These are phyloP conservation scores for Malthinus seriepunctatus DNA, from an alignment of 2,888 invertebrate genomes.

Conservation along the genomic window DNA sequence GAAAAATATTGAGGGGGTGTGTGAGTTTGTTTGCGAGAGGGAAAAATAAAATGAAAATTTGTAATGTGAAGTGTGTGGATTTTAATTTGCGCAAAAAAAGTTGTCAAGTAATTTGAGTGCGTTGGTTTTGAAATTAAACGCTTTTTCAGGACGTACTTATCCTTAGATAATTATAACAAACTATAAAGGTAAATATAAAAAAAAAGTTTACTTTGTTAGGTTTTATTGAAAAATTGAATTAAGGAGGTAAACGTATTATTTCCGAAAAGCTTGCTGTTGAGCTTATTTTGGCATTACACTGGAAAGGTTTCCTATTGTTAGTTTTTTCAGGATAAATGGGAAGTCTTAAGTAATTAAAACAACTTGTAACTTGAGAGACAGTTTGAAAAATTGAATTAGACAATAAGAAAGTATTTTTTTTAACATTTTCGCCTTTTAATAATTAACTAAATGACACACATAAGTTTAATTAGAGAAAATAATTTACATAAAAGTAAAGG, in stretches of 20 bases:
- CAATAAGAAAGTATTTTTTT: too few relatives aligned
- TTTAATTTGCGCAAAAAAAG: too few relatives aligned
- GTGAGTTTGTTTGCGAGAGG: background rate
- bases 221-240: conserved; percentile 1
- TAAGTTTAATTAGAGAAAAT: conserved; percentile 6
- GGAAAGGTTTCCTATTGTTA: too few relatives aligned
- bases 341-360: too few relatives aligned
- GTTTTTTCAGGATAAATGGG: too few relatives aligned
- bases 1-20: background rate
- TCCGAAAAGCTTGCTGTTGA: background rate
- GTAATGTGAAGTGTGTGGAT: too few relatives aligned
- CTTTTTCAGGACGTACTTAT: background rate
- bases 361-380: too few relatives aligned
- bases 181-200: conserved; percentile 5
- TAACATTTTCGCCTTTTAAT: background rate
- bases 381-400: too few relatives aligned
- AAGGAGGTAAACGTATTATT: conserved; percentile 2
- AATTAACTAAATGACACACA: conserved; percentile 4
- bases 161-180: background rate
- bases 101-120: too few relatives aligned
- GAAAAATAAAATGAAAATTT: too few relatives aligned
- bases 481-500: conserved; percentile 6
- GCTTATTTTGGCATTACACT: too few relatives aligned
- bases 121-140: too few relatives aligned
- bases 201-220: background rate